A percentile compares a stretch with the other conserved stretches of the same genome.
phyloP scores from a whole-genome alignment of 2,888 invertebrate species.

The Herminia tarsipennalis region DNA sequence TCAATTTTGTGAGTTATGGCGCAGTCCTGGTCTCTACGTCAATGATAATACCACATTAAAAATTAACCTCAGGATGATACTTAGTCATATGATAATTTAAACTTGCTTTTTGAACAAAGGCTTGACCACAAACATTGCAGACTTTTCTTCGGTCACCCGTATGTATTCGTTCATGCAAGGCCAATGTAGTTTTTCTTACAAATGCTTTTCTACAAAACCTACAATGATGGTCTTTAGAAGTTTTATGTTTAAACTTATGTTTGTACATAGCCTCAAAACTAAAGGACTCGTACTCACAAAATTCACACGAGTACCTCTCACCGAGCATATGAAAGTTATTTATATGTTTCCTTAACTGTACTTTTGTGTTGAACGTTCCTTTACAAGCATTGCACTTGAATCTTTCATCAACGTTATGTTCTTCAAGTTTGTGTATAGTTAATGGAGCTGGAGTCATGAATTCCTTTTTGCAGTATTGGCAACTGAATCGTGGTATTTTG shows the following conservation, averaged over 20 bases:
- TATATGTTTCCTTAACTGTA: slow-evolving; percentile 62
- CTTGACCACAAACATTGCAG: slow-evolving; percentile 68
- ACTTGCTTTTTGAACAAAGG: slow-evolving; percentile 78
- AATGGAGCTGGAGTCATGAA: slow-evolving; percentile 63
- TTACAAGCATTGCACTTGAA: slow-evolving; percentile 72
- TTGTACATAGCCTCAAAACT: slow-evolving; percentile 63
- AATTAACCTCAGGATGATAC: slow-evolving; percentile 73
- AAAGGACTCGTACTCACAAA: slow-evolving; percentile 70
- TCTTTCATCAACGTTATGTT: slow-evolving; percentile 66
- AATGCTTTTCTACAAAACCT: slow-evolving; percentile 76
- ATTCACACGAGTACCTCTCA: slow-evolving; percentile 60
- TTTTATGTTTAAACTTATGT: slow-evolving; percentile 74
- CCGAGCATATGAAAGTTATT: slow-evolving; percentile 75
- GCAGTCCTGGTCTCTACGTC: background rate
- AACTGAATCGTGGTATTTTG: slow-evolving; percentile 54
- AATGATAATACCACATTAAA: background rate
- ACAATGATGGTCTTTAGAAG: slow-evolving; percentile 73
- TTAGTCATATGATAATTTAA: slow-evolving; percentile 77
- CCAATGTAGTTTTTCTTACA: slow-evolving; percentile 62
- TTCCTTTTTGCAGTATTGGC: slow-evolving; percentile 53
- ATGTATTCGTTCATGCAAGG: slow-evolving; percentile 71
- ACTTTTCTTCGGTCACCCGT: slow-evolving; percentile 71
- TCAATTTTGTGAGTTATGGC: too few relatives aligned
- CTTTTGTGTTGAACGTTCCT: slow-evolving; percentile 61
- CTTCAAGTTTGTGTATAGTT: slow-evolving; percentile 62